Evolutionary conservation across 2,797 vertebrate genomes (phyloP), one percentile per base, ranked within the genome.

Genomic region (Pangasius sanitwongsei): DNA sequence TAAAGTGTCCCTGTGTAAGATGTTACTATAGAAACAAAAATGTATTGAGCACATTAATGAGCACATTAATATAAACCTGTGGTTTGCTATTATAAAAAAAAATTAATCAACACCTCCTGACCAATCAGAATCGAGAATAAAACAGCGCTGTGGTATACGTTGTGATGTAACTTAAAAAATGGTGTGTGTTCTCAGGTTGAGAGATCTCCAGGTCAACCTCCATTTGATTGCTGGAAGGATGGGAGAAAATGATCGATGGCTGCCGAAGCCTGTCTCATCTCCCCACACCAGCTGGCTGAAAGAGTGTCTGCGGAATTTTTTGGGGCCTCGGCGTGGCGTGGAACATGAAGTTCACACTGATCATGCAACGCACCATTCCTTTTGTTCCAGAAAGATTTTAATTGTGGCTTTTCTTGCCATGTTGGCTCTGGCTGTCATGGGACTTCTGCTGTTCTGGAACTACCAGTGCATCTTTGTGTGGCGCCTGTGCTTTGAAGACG

Each of bases 401-500:
- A 16, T 90, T 13, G 44, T 92, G 83, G n/a, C 74, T 57, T 53
- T 89, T 31, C 5, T 92, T 34, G 63, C 90, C 31, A 15, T 89
- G n/a, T 44, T 93, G 85, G 87, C 88, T 44, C 65, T 94, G 81
- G 44, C 37, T 3, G 15, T 86, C 65, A 92, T 92, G 89, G 88
- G 34, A 0, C 90, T 94, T 65, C 86, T 94, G 25, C 63, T 94
- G 13, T 85, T 94, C 48, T 91, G 91, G 92, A 94, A 94, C 89
- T 94, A 94, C 70, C 82, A 93, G 70, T 94, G 93, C 85, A 92
- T 92, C 44, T 86, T 94, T 75, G 89, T 93, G 53, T 93, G 92
- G 92, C 92, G 59, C 50, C 41, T 92, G 85, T 94, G 92, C 85
- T 4, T 41, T 4, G 69, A 86, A 4, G 90, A 91, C 0, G 87